Percentiles rank a stretch among this genome's conserved stretches.
Evolutionary conservation across 2,888 invertebrate genomes (phyloP).

Genomic region (Crossocerus cetratus): DNA sequence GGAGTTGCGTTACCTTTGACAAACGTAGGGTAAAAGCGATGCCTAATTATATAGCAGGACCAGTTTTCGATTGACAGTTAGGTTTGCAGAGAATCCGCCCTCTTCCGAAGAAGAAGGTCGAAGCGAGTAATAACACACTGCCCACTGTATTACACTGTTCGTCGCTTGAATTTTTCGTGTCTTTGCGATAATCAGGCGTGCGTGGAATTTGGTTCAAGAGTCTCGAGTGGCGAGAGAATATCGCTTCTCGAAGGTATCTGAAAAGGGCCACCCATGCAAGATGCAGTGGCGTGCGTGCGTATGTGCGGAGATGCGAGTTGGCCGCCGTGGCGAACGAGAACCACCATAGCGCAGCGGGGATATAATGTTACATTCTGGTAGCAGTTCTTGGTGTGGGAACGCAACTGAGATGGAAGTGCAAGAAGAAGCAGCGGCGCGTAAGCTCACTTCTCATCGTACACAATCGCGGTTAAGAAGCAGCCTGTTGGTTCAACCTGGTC

Average conservation of each 20-base stretch:
- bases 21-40: not conserved
- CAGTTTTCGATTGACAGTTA: not conserved
- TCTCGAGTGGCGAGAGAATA: conserved; percentile 6
- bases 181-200: not conserved
- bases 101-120: no score
- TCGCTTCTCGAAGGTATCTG: conserved; percentile 28
- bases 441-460: conserved; percentile 47
- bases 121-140: not conserved
- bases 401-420: conserved; percentile 51
- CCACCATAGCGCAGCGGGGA: conserved; percentile 56
- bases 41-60: not conserved
- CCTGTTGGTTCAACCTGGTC: conserved; percentile 46
- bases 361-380: conserved; percentile 69
- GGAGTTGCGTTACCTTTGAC: not conserved
- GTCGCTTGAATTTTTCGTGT: not conserved
- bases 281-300: conserved; percentile 53
- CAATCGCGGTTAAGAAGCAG: conserved; percentile 59
- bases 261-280: conserved; percentile 65
- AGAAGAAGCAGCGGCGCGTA: conserved; percentile 50
- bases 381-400: conserved; percentile 66
- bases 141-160: not conserved
- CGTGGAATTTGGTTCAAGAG: not conserved
- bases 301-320: conserved; percentile 53
- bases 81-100: no score
- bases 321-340: conserved; percentile 52